These are phyloP conservation scores for Drosophila parvula DNA, from an alignment of 1,140 invertebrate genomes.

Conservation along the genomic window DNA sequence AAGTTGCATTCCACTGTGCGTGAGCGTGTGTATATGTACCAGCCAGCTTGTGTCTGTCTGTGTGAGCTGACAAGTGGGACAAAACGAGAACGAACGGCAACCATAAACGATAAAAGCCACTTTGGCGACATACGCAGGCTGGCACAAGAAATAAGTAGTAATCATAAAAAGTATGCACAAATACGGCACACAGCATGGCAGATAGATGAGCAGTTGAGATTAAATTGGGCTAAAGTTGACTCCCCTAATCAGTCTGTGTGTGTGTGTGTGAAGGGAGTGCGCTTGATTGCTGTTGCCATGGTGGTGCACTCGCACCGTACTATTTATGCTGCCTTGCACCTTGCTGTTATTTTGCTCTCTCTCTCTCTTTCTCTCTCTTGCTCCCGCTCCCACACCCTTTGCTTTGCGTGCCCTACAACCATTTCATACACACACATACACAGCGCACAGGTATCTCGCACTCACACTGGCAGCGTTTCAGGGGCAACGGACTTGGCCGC, in stretches of 20 bases:
- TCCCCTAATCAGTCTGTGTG: conserved; percentile 27
- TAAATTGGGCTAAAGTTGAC: conserved; percentile 69
- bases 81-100: conserved; percentile 24
- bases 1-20: conserved; percentile 43
- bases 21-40: conserved; percentile 8
- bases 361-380: conserved; percentile 12
- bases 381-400: conserved; percentile 53
- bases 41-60: not conserved
- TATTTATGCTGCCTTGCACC: conserved; percentile 73
- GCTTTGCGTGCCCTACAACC: conserved; percentile 67
- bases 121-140: conserved; percentile 65
- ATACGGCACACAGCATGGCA: conserved; percentile 34
- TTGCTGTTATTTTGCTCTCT: conserved; percentile 45
- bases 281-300: conserved; percentile 70
- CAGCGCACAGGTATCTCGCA: conserved; percentile 37
- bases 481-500: conserved; percentile 76
- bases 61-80: conserved; percentile 63
- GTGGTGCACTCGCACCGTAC: conserved; percentile 64
- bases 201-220: conserved; percentile 67
- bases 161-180: conserved; percentile 45
- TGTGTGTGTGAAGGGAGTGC: conserved; percentile 15
- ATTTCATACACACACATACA: conserved; percentile 45
- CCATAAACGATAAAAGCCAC: conserved; percentile 37
- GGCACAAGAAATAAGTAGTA: conserved; percentile 44
- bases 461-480: conserved; percentile 43